Base-by-base conservation (phyloP, 2,113 vertebrate species). In the Mola mola region DNA sequence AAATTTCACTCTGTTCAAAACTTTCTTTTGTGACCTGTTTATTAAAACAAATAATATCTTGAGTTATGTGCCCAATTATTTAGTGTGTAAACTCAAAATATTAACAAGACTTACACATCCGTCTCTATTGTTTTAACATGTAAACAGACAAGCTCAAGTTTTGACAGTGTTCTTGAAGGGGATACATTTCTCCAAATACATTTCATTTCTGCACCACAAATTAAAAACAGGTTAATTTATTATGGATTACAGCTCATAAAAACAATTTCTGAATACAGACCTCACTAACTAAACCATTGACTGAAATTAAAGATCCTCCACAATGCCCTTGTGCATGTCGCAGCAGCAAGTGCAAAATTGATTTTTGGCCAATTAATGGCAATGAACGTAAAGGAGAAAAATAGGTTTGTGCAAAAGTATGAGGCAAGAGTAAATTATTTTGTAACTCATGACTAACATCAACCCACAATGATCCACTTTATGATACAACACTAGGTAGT, bases 311-410 rank as follows among this genome's bases (percentile, higher is more conserved):
- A n/a, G n/a, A n/a, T n/a, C 33, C 48, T 60, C 50, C 46, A 34
- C 63, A 66, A 53, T 70, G 38, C n/a, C 59, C 42, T 46, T 52
- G 48, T 61, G 68, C 34, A 53, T 19, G 48, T 44, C 48, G 61
- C 46, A 85, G 78, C 82, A 81, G 72, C 78, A 63, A 63, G 60
- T 51, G 59, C 21, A 38, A 40, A 72, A 51, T 17, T 38, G n/a
- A 2, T 66, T 71, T 16, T 67, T 50, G 41, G 21, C 41, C 3
- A 24, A 55, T 33, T 46, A 15, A 25, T 53, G 12, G 21, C 58
- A 76, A 58, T 26, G 33, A 58, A 17, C 22, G 8, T 44, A 24
- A 20, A 37, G 8, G 29, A 48, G 13, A 16, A 29, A 11, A 51
- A 6, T 57, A 72, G 50, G 11, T 34, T 48, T 72, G 28, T 70